Evolutionary conservation across 2,888 invertebrate genomes (phyloP), one percentile per base, ranked within the genome.

Genomic region (Calliphora vomitoria): DNA sequence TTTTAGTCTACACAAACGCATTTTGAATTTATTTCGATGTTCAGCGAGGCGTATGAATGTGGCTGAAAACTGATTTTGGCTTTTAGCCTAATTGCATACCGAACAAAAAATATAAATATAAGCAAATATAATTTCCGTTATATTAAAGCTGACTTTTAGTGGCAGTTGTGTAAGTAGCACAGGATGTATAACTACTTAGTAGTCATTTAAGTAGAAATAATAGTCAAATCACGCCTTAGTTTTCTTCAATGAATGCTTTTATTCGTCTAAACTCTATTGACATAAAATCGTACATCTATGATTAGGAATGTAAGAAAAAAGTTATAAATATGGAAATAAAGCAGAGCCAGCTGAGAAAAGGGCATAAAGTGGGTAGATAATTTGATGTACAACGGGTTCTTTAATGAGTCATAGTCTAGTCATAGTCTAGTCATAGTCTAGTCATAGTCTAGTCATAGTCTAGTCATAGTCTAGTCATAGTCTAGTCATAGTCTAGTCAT

Each of bases 1-100:
- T n/a, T n/a, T 18, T 10, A 20, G 4, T 53, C 18, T 55, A 20
- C 20, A 18, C 6, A 20, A 55, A 55, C 58, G 31, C 25, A 25
- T 58, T 25, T 5, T 13, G 5, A 31, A 4, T 25, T 58, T 25
- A 58, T 58, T 58, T 58, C 1, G 20, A 1, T 50, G 31, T 53
- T 79, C 60, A 86, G 11, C 68, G 64, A 75, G 8, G 50, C 72
- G 38, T 62, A 53, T 20, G 25, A 66, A 47, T 35, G n/a, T 64
- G 47, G 64, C 47, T 55, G 5, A 69, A 78, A 44, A 75, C 38
- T 75, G 64, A 78, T 74, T 87, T 87, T 87, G 60, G 81, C 87
- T 84, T 82, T 87, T 87, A 81, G 78, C 72, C 84, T 82, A 87
- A 87, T 87, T 87, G 87, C 68, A 85, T 78, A 69, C 25, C 25